A percentile compares a stretch with the other conserved stretches of the same genome.
Conservation (phyloP, 2,888 invertebrate genomes). For the Creontiades dilutus region DNA sequence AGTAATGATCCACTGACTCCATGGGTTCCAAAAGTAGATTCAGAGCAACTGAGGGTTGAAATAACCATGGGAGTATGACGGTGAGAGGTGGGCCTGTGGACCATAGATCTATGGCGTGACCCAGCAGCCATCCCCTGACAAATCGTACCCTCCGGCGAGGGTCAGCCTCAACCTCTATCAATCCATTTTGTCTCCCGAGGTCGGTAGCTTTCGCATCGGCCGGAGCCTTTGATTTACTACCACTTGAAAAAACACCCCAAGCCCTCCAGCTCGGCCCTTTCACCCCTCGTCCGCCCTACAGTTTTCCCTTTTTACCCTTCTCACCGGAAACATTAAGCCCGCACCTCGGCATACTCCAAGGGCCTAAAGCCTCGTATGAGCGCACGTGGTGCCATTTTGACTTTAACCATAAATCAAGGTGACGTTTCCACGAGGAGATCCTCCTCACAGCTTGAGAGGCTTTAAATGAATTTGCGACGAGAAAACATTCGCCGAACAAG, state of each 20-base stretch:
- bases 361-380: neutral
- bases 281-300: neutral
- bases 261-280: constrained; percentile 1
- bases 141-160: neutral
- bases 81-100: neutral
- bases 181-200: constrained; percentile 29
- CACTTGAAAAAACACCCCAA: constrained; percentile 24
- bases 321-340: constrained; percentile 7
- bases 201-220: neutral
- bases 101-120: neutral
- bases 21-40: too few relatives aligned
- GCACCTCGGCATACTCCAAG: neutral
- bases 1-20: too few relatives aligned
- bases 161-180: constrained; percentile 14
- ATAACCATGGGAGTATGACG: neutral
- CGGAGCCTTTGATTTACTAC: constrained; percentile 28
- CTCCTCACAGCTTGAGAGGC: constrained; percentile 37
- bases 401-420: constrained; percentile 33
- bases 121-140: neutral
- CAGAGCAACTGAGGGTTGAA: neutral
- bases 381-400: constrained; percentile 27
- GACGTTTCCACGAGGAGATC: constrained; percentile 31
- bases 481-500: neutral
- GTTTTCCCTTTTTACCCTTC: neutral
- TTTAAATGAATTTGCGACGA: constrained; percentile 1